Conservation (phyloP, 2,113 vertebrate species). For the Suncus etruscus region DNA sequence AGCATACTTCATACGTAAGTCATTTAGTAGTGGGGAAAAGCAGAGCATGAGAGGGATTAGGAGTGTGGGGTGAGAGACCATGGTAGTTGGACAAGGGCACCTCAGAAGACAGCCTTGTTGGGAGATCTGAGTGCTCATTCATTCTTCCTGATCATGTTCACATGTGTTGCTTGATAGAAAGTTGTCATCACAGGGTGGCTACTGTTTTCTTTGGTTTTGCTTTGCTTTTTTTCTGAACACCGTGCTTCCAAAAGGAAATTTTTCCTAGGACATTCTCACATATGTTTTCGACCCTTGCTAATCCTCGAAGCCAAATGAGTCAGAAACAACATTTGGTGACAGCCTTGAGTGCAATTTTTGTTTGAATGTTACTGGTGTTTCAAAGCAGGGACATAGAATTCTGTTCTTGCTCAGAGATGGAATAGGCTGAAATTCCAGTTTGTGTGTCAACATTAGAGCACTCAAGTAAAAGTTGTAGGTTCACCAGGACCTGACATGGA, state of each 20-base stretch:
- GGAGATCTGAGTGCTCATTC: too few relatives aligned
- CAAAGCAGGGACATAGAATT: conserved; percentile 13
- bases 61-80: background rate
- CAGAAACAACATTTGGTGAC: conserved; percentile 39
- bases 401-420: background rate
- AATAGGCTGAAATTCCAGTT: background rate
- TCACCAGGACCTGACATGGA: background rate
- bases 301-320: conserved; percentile 41
- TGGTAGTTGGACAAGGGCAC: background rate
- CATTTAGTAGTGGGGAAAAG: background rate
- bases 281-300: conserved; percentile 11
- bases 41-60: background rate
- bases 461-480: background rate
- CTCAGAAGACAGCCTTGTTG: background rate
- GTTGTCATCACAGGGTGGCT: background rate
- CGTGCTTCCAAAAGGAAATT: background rate
- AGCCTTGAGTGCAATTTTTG: conserved; percentile 56
- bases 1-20: background rate
- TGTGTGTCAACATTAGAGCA: background rate
- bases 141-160: background rate
- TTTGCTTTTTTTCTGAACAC: conserved; percentile 22
- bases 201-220: conserved; percentile 42
- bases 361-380: conserved; percentile 9
- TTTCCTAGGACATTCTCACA: conserved; percentile 5
- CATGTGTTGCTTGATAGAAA: conserved; percentile 5